Conservation (phyloP, 2,888 invertebrate species). For the Spialia ferax region DNA sequence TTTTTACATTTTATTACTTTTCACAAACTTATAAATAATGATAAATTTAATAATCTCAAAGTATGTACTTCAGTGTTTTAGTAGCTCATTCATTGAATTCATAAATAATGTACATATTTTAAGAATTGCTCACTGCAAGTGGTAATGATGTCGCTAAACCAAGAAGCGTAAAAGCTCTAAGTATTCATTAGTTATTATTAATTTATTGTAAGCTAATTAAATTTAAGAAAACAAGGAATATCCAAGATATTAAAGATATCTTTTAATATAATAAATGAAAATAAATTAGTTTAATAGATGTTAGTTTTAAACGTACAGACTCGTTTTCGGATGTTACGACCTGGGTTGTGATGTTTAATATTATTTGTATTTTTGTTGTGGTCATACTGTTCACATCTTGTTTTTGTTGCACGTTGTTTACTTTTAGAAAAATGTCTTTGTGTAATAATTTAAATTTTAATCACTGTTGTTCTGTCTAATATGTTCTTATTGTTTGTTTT, state of each 20-base stretch:
- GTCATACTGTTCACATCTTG: conserved; percentile 12
- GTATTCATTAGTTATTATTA: conserved; percentile 83
- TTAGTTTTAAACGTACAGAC: conserved; percentile 66
- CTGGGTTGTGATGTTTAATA: conserved; percentile 50
- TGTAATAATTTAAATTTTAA: conserved; percentile 17
- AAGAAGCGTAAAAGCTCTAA: conserved; percentile 71
- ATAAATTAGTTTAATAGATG: conserved; percentile 64
- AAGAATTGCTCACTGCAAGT: conserved; percentile 70
- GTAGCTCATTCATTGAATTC: not conserved
- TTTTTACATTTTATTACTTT: too few species aligned
- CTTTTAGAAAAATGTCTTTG: conserved; percentile 7
- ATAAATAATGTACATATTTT: not conserved
- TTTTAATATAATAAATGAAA: conserved; percentile 62
- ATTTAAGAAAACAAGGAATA: conserved; percentile 78
- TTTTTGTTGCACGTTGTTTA: conserved; percentile 24
- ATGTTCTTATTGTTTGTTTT: not conserved
- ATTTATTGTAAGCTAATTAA: conserved; percentile 78
- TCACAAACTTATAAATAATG: too few species aligned
- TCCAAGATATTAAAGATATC: conserved; percentile 80
- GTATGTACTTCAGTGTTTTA: too few species aligned
- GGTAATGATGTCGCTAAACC: conserved; percentile 67
- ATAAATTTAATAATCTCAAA: too few species aligned
- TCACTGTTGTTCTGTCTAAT: not conserved
- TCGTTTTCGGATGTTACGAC: conserved; percentile 68
- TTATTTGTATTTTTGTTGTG: conserved; percentile 18